These are phyloP conservation scores for Spea hammondii DNA, from an alignment of 2,797 vertebrate genomes.

Conservation along the genomic window DNA sequence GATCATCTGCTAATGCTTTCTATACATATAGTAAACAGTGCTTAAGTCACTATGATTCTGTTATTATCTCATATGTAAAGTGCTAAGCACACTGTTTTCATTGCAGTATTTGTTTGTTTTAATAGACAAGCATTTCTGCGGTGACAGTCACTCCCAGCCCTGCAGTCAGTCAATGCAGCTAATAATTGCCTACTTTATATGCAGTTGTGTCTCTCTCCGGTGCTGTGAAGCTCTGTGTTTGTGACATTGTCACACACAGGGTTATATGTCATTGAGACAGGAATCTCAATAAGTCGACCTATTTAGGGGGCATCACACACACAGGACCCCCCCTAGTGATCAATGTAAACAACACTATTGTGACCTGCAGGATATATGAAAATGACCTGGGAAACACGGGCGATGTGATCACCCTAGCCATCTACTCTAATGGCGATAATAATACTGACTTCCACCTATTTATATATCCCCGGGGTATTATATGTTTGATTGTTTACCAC, in stretches of 20 bases:
- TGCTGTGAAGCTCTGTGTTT: constrained; percentile 16
- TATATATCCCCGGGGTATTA: no score
- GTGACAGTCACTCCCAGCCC: constrained; percentile 31
- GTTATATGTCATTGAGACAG: background rate
- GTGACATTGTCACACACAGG: constrained; percentile 31
- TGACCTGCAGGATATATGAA: no score
- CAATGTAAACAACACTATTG: background rate
- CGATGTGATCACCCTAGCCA: no score
- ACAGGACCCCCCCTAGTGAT: background rate
- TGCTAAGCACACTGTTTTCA: background rate
- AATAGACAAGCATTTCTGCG: constrained; percentile 15
- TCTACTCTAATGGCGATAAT: no score
- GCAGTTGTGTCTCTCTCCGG: constrained; percentile 34
- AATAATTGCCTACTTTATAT: constrained; percentile 47
- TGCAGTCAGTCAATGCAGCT: constrained; percentile 28
- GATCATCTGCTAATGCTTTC: no score
- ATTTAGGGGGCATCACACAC: background rate
- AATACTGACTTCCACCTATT: no score
- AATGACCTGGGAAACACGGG: no score
- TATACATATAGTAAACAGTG: no score
- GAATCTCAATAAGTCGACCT: background rate
- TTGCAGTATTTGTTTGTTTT: constrained; percentile 9
- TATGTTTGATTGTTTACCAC: no score
- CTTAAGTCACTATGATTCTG: no score
- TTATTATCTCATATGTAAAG: background rate